Conservation (phyloP, 2,113 vertebrate species). For the Melanerpes aurifrons region DNA sequence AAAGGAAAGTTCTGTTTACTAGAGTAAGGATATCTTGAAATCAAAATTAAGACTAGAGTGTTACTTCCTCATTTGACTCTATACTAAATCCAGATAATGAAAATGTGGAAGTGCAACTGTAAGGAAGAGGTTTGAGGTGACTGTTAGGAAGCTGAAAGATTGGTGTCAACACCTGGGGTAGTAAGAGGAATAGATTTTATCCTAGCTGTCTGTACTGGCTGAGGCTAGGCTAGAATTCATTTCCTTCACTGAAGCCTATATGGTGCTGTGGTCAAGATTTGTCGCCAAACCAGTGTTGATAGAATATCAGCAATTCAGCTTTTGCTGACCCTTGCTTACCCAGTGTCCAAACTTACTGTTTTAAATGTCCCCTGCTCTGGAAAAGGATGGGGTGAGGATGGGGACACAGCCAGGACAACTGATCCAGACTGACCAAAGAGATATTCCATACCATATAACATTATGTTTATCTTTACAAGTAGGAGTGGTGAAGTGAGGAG, state of each 20-base stretch:
- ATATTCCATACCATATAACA: background rate
- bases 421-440: background rate
- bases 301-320: background rate
- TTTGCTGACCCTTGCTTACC: background rate
- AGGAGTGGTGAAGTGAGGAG: background rate
- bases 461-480: background rate
- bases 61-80: background rate
- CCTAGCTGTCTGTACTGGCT: background rate
- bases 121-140: background rate
- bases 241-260: background rate
- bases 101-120: background rate
- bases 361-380: no score
- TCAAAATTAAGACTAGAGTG: background rate
- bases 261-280: background rate
- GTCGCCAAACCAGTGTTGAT: background rate
- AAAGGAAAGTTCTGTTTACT: background rate
- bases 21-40: no score
- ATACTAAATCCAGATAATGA: accelerated
- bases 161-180: background rate
- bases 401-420: background rate
- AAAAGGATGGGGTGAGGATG: background rate
- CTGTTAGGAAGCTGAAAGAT: background rate
- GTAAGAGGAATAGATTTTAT: background rate
- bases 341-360: background rate
- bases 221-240: background rate